phyloP scores from a whole-genome alignment of 2,888 invertebrate species.

The Gisinianus flammeolus region DNA sequence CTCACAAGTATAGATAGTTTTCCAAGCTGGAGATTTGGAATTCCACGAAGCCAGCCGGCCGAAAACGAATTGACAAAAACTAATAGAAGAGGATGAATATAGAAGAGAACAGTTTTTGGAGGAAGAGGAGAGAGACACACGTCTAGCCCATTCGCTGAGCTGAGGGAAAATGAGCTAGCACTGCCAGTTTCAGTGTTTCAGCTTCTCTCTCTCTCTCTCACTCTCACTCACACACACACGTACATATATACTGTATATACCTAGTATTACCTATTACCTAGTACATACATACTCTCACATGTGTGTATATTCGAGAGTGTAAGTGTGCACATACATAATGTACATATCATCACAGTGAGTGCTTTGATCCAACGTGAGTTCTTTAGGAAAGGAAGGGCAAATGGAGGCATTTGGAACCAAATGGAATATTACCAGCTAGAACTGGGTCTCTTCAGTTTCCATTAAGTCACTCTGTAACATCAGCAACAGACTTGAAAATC shows the following conservation, averaged over 20 bases:
- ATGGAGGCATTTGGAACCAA: neutral
- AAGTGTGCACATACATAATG: neutral
- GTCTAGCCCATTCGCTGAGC: slow-evolving; percentile 37
- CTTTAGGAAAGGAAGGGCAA: neutral
- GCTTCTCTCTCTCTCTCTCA: neutral
- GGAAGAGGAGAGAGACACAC: neutral
- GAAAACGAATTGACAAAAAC: slow-evolving; percentile 15
- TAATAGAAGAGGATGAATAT: slow-evolving; percentile 4
- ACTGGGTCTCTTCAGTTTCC: slow-evolving; percentile 35
- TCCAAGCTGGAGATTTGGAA: neutral
- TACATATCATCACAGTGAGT: neutral
- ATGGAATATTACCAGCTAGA: slow-evolving; percentile 40
- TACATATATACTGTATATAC: too few species aligned
- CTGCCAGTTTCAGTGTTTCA: neutral
- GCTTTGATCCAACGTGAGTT: neutral
- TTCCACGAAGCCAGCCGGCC: neutral
- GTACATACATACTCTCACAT: neutral
- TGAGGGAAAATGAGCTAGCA: slow-evolving; percentile 32
- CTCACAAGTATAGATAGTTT: neutral
- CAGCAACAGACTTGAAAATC: neutral
- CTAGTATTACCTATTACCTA: too few species aligned
- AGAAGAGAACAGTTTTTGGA: neutral
- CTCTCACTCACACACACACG: neutral
- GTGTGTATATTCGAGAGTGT: neutral
- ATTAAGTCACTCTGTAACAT: slow-evolving; percentile 6